A percentile compares a stretch with the other conserved stretches of the same genome.
These are phyloP conservation scores for Salvelinus namaycush DNA, from an alignment of 2,113 vertebrate genomes.

Conservation along the genomic window DNA sequence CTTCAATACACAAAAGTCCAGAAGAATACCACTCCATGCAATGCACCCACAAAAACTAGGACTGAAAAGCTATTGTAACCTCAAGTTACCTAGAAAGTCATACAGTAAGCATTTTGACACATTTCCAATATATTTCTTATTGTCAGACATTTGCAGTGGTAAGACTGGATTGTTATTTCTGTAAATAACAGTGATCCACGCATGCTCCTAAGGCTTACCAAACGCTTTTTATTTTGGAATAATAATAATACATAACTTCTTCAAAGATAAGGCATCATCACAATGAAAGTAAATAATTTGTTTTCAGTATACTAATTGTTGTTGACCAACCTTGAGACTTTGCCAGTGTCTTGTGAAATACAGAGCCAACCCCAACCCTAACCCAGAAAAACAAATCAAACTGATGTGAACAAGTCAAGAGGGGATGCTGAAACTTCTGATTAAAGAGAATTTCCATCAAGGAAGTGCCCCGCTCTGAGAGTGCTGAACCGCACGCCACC, in stretches of 20 bases:
- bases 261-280: constrained; percentile 56
- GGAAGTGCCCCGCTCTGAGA: constrained; percentile 56
- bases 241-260: not conserved
- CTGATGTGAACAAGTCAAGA: constrained; percentile 45
- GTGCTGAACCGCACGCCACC: constrained; percentile 38
- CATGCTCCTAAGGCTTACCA: not conserved
- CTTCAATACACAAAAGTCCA: constrained; percentile 9
- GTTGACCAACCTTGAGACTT: constrained; percentile 18
- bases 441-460: constrained; percentile 69
- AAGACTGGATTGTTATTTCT: not conserved
- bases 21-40: constrained; percentile 12
- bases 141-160: not conserved
- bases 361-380: constrained; percentile 8
- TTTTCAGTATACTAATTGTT: constrained; percentile 16
- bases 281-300: constrained; percentile 42
- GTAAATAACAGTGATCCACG: not conserved
- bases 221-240: not conserved
- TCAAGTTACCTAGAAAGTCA: not conserved
- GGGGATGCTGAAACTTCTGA: constrained; percentile 55
- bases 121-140: not conserved
- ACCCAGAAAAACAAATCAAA: constrained; percentile 51
- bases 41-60: constrained; percentile 19
- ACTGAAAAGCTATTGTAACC: not conserved
- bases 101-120: not conserved
- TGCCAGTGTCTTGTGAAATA: constrained; percentile 24